Evolutionary conservation across 2,888 invertebrate genomes (phyloP), one percentile per base, ranked within the genome.

Genomic region (Apodemia hepburni): DNA sequence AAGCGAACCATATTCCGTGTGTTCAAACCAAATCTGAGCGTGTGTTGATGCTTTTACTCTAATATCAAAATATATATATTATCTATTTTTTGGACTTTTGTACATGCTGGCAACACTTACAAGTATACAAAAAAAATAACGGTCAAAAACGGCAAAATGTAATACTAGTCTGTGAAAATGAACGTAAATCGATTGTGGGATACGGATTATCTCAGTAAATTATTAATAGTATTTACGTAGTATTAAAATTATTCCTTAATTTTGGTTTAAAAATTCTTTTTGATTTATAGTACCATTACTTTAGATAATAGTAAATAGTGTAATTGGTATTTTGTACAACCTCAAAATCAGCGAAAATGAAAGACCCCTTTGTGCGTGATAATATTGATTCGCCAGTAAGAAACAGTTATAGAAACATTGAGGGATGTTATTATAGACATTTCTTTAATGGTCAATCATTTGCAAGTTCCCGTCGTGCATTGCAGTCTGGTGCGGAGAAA

Each of bases 401-500:
- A 62, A 85, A 88, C 64, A 88, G 86, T 71, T 75, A 87, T 61
- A 83, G 78, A 72, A 87, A 88, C 70, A 79, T 84, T 6, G 90
- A 91, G 67, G 85, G 89, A 63, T 91, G 90, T 74, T 90, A 84
- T 69, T 88, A 84, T 71, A 88, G 80, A 71, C 87, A 80, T 71
- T 69, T 91, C 71, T 79, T 86, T 82, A 83, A 91, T 82, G 74
- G 87, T 22, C 84, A 80, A 70, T 85, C 90, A 9, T 88, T 95
- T 51, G 93, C 93, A 45, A 94, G 93, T 75, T 94, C 95, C 9
- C 92, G 94, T 67, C 93, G 93, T 73, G 94, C 92, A 57, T 81
- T 95, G 59, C 92, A 94, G 71, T 93, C 92, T 59, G 93, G 95
- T 38, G 94, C 94, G 12, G 95, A 95, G 68, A 94, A 94, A 78